Evolutionary conservation across 2,888 invertebrate genomes (phyloP), one percentile per base, ranked within the genome.

Genomic region (Mycalesis mineus): DNA sequence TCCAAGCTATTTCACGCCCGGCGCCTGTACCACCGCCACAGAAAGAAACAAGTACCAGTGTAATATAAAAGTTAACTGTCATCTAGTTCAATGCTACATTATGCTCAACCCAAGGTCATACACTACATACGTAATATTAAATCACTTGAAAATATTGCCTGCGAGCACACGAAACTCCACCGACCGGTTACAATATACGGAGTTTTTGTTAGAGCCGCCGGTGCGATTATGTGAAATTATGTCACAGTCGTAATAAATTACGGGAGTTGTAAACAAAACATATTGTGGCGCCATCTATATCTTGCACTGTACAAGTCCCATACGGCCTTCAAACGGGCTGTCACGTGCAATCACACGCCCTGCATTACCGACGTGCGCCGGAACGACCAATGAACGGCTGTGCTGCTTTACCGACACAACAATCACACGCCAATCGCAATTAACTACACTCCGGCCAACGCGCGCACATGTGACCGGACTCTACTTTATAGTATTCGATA

Each of bases 381-480:
- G 0, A 37, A 28, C 64, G 39, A 53, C 85, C 82, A 86, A 85
- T 85, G 53, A 63, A 36, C 33, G 40, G 9, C 37, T 57, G 49
- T 8, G 29, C 72, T 70, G 68, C 63, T 70, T 60, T 68, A 75
- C 73, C 77, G 76, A 76, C 77, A 33, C 56, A 56, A 47, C 29
- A 3, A 14, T 14, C 49, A 40, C 58, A 56, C 61, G 63, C 86
- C 86, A 87, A 87, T 87, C 71, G 68, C 65, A 59, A 64, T 67
- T 68, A 70, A 68, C 61, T 71, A 71, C 69, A 72, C 68, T 72
- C 68, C 66, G 72, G 63, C 75, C 75, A 71, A 69, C 74, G 79
- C 77, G 75, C 76, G 78, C 82, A 86, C 88, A 85, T 88, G 88
- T 88, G 87, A 86, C 79, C 76, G 74, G 70, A 70, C 70, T 69